These are phyloP conservation scores for Phyllopteryx taeniolatus DNA, from an alignment of 2,113 vertebrate species.

Conservation along the genomic window DNA sequence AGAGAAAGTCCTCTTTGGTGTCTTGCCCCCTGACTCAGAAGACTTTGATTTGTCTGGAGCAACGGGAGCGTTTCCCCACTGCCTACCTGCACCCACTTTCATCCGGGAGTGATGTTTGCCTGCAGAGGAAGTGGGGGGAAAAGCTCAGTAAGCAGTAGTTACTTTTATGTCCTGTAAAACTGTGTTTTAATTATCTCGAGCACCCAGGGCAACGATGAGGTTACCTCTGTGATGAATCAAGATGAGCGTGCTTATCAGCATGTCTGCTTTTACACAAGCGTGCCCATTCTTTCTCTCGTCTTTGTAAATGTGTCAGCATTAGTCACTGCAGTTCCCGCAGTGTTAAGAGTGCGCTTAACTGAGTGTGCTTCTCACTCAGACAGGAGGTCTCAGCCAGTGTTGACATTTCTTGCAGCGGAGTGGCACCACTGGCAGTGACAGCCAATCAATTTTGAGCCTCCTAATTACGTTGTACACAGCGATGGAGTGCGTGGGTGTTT, in stretches of 20 bases:
- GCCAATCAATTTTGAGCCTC: constrained; percentile 62
- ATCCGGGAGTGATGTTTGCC: constrained; percentile 34
- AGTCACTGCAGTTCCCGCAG: constrained; percentile 43
- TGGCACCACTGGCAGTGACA: constrained; percentile 61
- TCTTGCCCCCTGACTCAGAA: constrained; percentile 30
- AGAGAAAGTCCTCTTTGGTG: constrained; percentile 30
- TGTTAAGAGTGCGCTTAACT: constrained; percentile 61
- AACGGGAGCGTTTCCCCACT: constrained; percentile 10
- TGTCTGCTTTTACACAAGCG: neutral
- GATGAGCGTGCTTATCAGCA: constrained; percentile 10
- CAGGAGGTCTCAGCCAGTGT: constrained; percentile 60
- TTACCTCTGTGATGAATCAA: constrained; percentile 23
- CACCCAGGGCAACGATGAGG: constrained; percentile 1
- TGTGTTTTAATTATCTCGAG: constrained; percentile 49
- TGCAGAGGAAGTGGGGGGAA: constrained; percentile 21
- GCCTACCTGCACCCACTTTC: constrained; percentile 36
- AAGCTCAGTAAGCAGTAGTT: constrained; percentile 31
- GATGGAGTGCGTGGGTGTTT: constrained; percentile 33
- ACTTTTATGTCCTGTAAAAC: constrained; percentile 40
- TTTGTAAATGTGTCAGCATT: constrained; percentile 39
- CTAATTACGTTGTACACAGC: constrained; percentile 49
- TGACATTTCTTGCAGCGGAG: constrained; percentile 64
- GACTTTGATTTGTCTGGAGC: constrained; percentile 46
- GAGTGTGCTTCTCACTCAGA: constrained; percentile 61
- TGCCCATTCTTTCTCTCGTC: neutral